Conservation (phyloP, 2,888 invertebrate species). For the Hydrotaea cyrtoneurina region DNA sequence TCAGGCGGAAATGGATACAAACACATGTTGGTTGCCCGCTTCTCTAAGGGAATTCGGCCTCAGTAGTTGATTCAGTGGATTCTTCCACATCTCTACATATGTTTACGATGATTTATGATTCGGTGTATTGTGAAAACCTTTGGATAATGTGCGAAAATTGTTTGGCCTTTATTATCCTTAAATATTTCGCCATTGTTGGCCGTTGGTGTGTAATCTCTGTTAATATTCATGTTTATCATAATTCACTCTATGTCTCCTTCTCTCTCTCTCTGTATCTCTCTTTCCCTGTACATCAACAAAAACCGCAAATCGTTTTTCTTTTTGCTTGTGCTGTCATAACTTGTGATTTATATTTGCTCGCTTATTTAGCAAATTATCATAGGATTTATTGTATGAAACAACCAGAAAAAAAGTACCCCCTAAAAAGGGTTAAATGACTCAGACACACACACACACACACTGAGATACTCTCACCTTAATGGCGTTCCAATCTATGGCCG, state of each 20-base stretch:
- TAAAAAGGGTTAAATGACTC: background rate
- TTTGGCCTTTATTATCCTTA: slow-evolving; percentile 3
- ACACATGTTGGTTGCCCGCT: background rate
- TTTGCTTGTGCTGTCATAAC: slow-evolving; percentile 69
- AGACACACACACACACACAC: no score
- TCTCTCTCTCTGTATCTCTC: no score
- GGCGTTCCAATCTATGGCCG: background rate
- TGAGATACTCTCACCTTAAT: background rate
- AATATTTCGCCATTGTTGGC: background rate
- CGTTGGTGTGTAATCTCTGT: slow-evolving; percentile 71
- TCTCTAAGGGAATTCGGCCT: background rate
- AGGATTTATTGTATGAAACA: background rate
- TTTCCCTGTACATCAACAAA: background rate
- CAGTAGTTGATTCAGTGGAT: background rate
- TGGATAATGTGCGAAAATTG: slow-evolving; percentile 2
- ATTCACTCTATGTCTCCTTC: slow-evolving; percentile 42
- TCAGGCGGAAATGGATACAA: background rate
- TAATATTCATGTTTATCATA: slow-evolving; percentile 70
- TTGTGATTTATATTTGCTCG: slow-evolving; percentile 69
- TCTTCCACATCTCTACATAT: background rate
- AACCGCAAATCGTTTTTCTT: slow-evolving; percentile 28
- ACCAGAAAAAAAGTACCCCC: background rate
- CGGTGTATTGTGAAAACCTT: background rate
- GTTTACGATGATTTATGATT: background rate
- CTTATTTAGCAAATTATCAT: slow-evolving; percentile 21